Evolutionary conservation across 2,113 vertebrate species (phyloP).

Genomic region (Boulengeromyrus knoepffleri): DNA sequence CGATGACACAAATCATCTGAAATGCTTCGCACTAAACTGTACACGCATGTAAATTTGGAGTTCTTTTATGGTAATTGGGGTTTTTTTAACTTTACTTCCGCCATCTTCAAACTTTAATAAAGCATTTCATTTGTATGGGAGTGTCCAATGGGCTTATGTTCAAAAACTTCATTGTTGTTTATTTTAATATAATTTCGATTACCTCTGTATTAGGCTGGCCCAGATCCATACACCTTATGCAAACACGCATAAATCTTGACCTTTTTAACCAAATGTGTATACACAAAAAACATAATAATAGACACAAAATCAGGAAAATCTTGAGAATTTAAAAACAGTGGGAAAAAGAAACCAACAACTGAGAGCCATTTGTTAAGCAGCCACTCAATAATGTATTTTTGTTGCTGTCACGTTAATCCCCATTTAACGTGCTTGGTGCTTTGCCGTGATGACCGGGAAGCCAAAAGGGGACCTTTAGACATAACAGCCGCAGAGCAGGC

Average conservation of each 20-base stretch:
- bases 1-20: not conserved
- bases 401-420: not conserved
- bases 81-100: not conserved
- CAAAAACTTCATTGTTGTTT: not conserved
- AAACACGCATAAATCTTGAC: not conserved
- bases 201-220: not conserved
- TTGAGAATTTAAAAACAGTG: not conserved
- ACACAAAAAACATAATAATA: not conserved
- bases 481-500: not conserved
- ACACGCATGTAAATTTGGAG: not conserved
- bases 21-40: not conserved
- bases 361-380: not conserved
- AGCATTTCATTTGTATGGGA: not conserved
- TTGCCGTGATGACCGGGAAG: not conserved
- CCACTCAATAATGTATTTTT: not conserved
- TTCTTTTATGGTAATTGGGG: not conserved
- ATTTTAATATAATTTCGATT: not conserved
- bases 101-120: not conserved
- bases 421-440: not conserved
- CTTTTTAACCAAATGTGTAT: not conserved
- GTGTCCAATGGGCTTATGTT: not conserved
- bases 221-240: not conserved
- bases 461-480: not conserved
- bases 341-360: not conserved
- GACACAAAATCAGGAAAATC: not conserved